These are phyloP conservation scores for Eonycteris spelaea DNA, from an alignment of 2,113 vertebrate genomes.

Conservation along the genomic window DNA sequence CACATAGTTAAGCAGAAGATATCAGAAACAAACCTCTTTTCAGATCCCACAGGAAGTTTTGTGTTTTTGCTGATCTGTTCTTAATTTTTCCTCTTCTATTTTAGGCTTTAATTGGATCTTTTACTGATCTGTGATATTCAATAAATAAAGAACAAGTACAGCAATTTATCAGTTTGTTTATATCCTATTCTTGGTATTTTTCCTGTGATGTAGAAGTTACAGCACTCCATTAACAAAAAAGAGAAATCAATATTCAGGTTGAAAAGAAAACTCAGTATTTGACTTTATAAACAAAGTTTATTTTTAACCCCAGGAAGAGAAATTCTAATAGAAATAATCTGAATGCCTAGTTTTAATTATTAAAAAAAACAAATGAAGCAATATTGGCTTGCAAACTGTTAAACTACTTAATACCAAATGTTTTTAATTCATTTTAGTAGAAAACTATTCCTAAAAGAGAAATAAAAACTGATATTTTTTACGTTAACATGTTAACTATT, in stretches of 20 bases:
- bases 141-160: not conserved
- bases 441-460: not conserved
- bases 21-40: not conserved
- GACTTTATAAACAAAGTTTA: not conserved
- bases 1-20: not conserved
- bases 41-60: not conserved
- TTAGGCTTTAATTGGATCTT: not conserved
- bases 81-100: not conserved
- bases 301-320: not conserved
- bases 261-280: not conserved
- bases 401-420: not conserved
- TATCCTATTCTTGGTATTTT: not conserved
- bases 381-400: not conserved
- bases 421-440: conserved; percentile 29
- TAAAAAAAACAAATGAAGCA: conserved; percentile 9
- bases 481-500: not conserved
- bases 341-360: not conserved
- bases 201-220: not conserved
- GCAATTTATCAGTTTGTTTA: not conserved
- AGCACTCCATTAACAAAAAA: not conserved
- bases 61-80: not conserved
- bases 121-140: not conserved
- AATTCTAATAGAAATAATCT: conserved; percentile 23
- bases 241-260: not conserved
- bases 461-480: not conserved